These are phyloP conservation scores for Chrysocyon brachyurus DNA, from an alignment of 2,797 vertebrate species.

Conservation along the genomic window DNA sequence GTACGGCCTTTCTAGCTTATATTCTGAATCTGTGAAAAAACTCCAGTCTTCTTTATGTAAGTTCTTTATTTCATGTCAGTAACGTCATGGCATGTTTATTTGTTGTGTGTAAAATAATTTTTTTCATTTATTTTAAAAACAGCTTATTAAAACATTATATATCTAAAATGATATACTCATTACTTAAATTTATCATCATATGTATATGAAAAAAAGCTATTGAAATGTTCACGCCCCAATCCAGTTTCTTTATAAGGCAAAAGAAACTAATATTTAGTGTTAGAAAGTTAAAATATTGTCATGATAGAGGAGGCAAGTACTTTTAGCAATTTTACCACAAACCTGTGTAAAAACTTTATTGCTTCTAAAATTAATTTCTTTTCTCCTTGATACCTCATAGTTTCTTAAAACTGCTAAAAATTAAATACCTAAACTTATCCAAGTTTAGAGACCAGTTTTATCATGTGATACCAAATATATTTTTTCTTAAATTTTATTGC, in stretches of 20 bases:
- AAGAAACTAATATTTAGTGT: neutral
- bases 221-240: constrained; percentile 13
- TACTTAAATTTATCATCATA: constrained; percentile 22
- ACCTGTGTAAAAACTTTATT: neutral
- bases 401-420: constrained; percentile 67
- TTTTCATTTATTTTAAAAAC: constrained; percentile 59
- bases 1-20: constrained; percentile 96
- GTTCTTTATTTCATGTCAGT: constrained; percentile 88
- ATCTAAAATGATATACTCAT: neutral
- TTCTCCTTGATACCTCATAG: neutral
- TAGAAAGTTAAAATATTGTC: constrained; percentile 16
- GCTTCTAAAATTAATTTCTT: constrained; percentile 18
- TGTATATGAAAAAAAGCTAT: constrained; percentile 49
- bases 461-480: neutral
- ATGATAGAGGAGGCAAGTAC: neutral
- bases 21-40: constrained; percentile 97
- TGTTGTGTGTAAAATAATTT: constrained; percentile 70
- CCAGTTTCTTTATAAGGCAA: constrained; percentile 14
- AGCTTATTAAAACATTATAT: constrained; percentile 52
- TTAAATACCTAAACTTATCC: constrained; percentile 22
- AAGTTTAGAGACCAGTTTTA: constrained; percentile 2
- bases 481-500: constrained; percentile 32
- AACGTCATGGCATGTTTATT: constrained; percentile 71
- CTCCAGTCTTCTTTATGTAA: constrained; percentile 95
- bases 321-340: neutral